Conservation (phyloP, 2,113 vertebrate genomes). For the Nycticryphes semicollaris region DNA sequence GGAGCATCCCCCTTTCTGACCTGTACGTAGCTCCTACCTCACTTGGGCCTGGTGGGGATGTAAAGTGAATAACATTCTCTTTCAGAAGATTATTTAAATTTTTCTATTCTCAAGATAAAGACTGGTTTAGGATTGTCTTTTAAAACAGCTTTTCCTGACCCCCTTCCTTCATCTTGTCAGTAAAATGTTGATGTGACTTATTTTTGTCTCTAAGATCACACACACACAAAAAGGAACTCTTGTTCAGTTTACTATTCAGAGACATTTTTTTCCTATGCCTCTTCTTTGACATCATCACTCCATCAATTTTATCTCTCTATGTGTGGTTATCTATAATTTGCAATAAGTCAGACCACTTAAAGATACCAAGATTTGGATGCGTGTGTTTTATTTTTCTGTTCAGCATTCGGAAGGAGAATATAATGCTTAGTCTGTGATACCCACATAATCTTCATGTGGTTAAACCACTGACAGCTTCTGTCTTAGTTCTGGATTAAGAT, state of each 20-base stretch:
- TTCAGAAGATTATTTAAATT: not conserved
- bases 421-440: not conserved
- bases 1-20: not conserved
- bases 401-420: not conserved
- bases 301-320: not conserved
- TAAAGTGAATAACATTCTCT: not conserved
- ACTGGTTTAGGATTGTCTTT: too few species aligned
- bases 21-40: not conserved
- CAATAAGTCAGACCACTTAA: not conserved
- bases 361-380: not conserved
- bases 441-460: not conserved
- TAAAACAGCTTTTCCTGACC: not conserved
- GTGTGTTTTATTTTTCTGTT: not conserved
- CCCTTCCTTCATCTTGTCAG: not conserved
- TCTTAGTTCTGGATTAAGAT: not conserved
- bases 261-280: not conserved
- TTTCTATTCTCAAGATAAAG: not conserved
- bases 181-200: not conserved
- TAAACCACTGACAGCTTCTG: not conserved
- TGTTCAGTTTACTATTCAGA: not conserved
- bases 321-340: not conserved
- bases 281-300: not conserved
- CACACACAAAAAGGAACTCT: not conserved
- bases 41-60: not conserved
- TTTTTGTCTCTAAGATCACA: not conserved